Evolutionary conservation across 2,888 invertebrate genomes (phyloP), one percentile per base, ranked within the genome.

Genomic region (Pseudococcus jackbeardsleyi): DNA sequence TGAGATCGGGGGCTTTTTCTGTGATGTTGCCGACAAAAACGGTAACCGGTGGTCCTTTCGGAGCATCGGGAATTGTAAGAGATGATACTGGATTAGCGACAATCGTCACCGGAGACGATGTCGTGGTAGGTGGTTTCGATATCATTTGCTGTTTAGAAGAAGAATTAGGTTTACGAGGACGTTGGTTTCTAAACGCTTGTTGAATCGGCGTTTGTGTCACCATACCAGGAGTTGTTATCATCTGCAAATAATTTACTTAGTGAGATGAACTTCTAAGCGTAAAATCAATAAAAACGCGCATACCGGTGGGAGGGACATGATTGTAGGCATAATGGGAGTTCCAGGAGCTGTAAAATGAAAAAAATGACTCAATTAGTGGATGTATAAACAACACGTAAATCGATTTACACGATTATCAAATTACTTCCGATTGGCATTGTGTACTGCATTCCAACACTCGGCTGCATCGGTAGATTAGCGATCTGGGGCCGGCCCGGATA

Each of bases 1-100:
- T 96, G 12, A 96, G 94, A 92, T 99, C 99, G 0, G 98, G 98
- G 68, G 98, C 98, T 90, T 96, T 95, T 90, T 98, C 97, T 91
- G 97, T 96, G 89, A 99, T 98, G 92, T 98, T 99, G 84, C 99
- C 99, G 85, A 99, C 97, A 93, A 99, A 99, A 3, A 99, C 98
- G 0, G 99, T 99, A 54, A 99, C 98, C 0, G 97, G 95, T 0
- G 98, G 98, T 0, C 97, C 97, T 89, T 92, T 91, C 4, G 92
- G 90, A 48, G 88, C 88, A 26, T 89, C 89, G 9, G 88, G 86
- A 48, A 85, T 91, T 22, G 42, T 54, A 77, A 79, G 33, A 48
- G 84, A 33, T 26, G 84, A 54, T 46, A 48, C 88, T 12, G 89
- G 88, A 68, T 90, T 90, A 22, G 90, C 90, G 12, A 90, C 89